Conservation (phyloP, 2,888 invertebrate genomes). For the Xestia ashworthii region DNA sequence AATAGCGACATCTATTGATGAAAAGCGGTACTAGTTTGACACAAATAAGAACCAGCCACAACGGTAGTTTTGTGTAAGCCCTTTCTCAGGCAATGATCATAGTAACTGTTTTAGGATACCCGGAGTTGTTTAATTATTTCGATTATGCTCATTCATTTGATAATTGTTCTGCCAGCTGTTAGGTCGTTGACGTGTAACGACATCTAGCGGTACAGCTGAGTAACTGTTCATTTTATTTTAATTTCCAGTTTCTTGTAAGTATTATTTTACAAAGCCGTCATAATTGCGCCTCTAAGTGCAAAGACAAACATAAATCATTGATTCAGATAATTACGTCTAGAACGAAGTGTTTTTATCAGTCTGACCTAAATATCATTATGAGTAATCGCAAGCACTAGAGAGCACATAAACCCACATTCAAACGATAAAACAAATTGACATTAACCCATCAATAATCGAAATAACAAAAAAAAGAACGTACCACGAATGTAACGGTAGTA, state of each 20-base stretch:
- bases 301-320: slow-evolving; percentile 49
- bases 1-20: slow-evolving; percentile 77
- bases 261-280: slow-evolving; percentile 13
- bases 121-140: slow-evolving; percentile 70
- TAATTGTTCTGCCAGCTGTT: slow-evolving; percentile 61
- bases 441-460: slow-evolving; percentile 35
- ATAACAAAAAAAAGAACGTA: slow-evolving; percentile 20
- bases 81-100: slow-evolving; percentile 66
- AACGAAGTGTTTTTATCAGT: slow-evolving; percentile 66
- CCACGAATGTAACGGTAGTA: slow-evolving; percentile 50
- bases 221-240: slow-evolving; percentile 56
- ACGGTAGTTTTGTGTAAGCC: slow-evolving; percentile 74
- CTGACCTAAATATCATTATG: slow-evolving; percentile 69
- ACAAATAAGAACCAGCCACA: slow-evolving; percentile 73
- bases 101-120: slow-evolving; percentile 66
- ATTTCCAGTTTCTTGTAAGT: slow-evolving; percentile 27
- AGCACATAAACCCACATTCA: slow-evolving; percentile 57
- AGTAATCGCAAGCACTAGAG: slow-evolving; percentile 65
- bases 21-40: slow-evolving; percentile 75
- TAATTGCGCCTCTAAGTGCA: slow-evolving; percentile 30
- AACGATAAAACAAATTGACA: slow-evolving; percentile 20
- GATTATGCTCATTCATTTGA: slow-evolving; percentile 70
- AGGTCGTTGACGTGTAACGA: slow-evolving; percentile 66
- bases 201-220: slow-evolving; percentile 72
- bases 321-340: slow-evolving; percentile 54